Evolutionary conservation across 2,797 vertebrate genomes (phyloP).

Genomic region (Lates japonicus): DNA sequence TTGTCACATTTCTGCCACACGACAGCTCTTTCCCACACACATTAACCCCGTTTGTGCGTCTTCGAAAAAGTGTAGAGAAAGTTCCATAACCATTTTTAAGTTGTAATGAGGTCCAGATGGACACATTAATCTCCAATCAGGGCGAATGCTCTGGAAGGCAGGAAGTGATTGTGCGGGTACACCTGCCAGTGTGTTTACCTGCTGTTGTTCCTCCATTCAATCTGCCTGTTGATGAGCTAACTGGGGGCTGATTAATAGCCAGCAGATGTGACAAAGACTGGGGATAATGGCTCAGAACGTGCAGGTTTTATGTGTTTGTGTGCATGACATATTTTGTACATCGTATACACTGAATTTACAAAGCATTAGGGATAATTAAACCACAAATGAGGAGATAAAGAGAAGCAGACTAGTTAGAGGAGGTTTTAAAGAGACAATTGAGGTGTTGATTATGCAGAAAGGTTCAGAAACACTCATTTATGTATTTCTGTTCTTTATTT

Average conservation of each 20-base stretch:
- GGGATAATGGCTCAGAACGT: constrained; percentile 69
- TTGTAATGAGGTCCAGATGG: constrained; percentile 74
- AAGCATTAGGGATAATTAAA: constrained; percentile 59
- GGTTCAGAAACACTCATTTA: not conserved
- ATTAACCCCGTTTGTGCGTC: constrained; percentile 10
- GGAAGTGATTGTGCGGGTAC: constrained; percentile 47
- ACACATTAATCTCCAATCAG: constrained; percentile 72
- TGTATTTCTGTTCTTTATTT: not conserved
- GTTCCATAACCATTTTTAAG: constrained; percentile 44
- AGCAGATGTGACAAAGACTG: constrained; percentile 74
- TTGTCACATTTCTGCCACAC: not conserved
- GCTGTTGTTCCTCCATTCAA: constrained; percentile 66
- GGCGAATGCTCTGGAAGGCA: constrained; percentile 44
- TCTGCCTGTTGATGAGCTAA: constrained; percentile 73
- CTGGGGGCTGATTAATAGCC: constrained; percentile 75
- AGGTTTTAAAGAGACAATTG: constrained; percentile 10
- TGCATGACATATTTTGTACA: constrained; percentile 31
- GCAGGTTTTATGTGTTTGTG: constrained; percentile 45
- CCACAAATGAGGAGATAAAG: constrained; percentile 59
- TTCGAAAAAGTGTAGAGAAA: constrained; percentile 35
- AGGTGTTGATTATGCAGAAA: constrained; percentile 15
- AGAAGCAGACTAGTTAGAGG: constrained; percentile 22
- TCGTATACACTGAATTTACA: constrained; percentile 44
- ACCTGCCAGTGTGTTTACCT: constrained; percentile 74
- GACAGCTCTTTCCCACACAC: constrained; percentile 13